Conservation (phyloP, 2,888 invertebrate species). For the Seira sanloemensis region DNA sequence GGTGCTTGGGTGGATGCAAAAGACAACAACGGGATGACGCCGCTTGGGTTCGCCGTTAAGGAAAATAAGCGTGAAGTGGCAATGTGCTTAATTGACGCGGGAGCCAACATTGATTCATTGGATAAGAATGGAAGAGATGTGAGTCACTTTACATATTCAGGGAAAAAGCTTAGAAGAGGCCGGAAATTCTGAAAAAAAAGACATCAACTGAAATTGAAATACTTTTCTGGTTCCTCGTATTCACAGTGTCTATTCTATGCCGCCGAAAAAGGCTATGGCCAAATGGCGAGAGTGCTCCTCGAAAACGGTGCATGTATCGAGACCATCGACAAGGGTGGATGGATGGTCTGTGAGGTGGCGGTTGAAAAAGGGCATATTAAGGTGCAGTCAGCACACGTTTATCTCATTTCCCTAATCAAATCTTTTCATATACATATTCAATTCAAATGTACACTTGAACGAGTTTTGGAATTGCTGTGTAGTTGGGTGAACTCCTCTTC, state of each 20-base stretch:
- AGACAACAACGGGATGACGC: conserved; percentile 59
- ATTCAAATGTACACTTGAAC: neutral
- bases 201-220: too few species aligned
- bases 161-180: too few species aligned
- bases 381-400: conserved; percentile 22
- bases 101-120: conserved; percentile 53
- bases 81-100: conserved; percentile 52
- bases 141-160: neutral
- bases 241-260: conserved; percentile 58
- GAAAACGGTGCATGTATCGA: conserved; percentile 45
- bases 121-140: conserved; percentile 61
- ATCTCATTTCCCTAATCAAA: neutral
- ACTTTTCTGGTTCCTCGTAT: neutral
- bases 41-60: conserved; percentile 57
- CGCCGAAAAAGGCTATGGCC: conserved; percentile 50
- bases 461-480: neutral
- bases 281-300: conserved; percentile 41
- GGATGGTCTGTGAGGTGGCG: conserved; percentile 52
- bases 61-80: conserved; percentile 56
- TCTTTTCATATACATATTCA: neutral
- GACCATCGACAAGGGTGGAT: conserved; percentile 46
- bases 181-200: neutral
- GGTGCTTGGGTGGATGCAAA: conserved; percentile 51
- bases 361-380: conserved; percentile 51
- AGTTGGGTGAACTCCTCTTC: conserved; percentile 57